A percentile compares a stretch with the other conserved stretches of the same genome.
These are phyloP conservation scores for Drosophila sordidula DNA, from an alignment of 2,888 invertebrate genomes.

Conservation along the genomic window DNA sequence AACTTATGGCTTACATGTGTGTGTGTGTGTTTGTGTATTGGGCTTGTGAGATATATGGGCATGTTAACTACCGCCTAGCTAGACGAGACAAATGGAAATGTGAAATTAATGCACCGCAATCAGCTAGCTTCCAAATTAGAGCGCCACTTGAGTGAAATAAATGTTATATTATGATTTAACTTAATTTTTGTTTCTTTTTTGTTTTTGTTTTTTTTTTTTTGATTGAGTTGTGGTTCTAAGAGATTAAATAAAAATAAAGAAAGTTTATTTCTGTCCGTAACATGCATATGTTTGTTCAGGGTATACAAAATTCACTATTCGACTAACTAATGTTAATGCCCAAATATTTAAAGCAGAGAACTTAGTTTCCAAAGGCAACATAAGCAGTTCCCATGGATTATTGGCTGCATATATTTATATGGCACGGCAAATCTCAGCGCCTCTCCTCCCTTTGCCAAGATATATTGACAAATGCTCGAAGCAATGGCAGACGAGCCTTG, in stretches of 20 bases:
- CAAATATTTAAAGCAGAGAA: constrained; percentile 3
- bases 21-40: background rate
- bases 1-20: constrained; percentile 8
- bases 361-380: background rate
- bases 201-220: no score
- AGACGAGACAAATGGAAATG: background rate
- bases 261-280: no score
- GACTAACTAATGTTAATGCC: background rate
- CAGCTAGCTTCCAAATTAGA: background rate
- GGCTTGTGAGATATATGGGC: no score
- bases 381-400: constrained; percentile 38
- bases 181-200: no score
- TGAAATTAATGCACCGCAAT: background rate
- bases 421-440: constrained; percentile 53
- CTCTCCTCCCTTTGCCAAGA: constrained; percentile 26
- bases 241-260: no score
- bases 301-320: no score
- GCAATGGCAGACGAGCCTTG: constrained; percentile 60
- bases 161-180: background rate
- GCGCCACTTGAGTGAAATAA: background rate
- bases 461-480: constrained; percentile 71
- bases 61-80: background rate
- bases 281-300: no score
- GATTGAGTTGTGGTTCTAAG: no score
- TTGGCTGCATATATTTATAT: constrained; percentile 57